These are phyloP conservation scores for Mystacornis crossleyi DNA, from an alignment of 2,113 vertebrate genomes.

Conservation along the genomic window DNA sequence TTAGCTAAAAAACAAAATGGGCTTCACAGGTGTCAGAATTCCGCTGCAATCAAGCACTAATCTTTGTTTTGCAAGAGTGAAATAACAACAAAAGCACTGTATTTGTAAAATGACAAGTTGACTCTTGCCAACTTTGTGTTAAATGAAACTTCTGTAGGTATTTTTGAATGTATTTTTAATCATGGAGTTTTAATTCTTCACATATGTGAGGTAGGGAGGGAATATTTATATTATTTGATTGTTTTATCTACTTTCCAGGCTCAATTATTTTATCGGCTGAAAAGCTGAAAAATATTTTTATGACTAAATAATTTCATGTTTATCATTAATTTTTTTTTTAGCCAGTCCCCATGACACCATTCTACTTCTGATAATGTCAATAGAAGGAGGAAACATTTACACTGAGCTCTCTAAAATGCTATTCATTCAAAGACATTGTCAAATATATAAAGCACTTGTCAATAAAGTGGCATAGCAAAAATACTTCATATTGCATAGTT, in stretches of 20 bases:
- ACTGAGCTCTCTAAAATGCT: constrained; percentile 10
- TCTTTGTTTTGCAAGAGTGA: constrained; percentile 14
- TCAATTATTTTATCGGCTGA: constrained; percentile 76
- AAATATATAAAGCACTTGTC: neutral
- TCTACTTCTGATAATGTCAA: constrained; percentile 68
- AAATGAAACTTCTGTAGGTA: neutral
- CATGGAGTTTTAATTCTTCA: constrained; percentile 50
- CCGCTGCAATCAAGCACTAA: neutral
- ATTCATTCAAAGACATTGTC: neutral
- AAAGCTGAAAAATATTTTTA: constrained; percentile 68
- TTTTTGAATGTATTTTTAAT: neutral
- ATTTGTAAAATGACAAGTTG: neutral
- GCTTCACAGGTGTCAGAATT: constrained; percentile 59
- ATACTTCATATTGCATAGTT: neutral
- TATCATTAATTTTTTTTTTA: constrained; percentile 63
- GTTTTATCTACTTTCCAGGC: constrained; percentile 64
- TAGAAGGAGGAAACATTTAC: constrained; percentile 27
- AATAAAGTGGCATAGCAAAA: neutral
- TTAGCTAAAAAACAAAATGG: constrained; percentile 28
- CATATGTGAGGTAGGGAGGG: neutral
- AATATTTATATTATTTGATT: constrained; percentile 62
- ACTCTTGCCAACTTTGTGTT: constrained; percentile 12
- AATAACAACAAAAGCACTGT: constrained; percentile 29
- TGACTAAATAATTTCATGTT: constrained; percentile 60
- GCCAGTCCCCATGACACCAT: constrained; percentile 33